These are phyloP conservation scores for Meleagris gallopavo DNA, from an alignment of 2,113 vertebrate genomes.

Conservation along the genomic window DNA sequence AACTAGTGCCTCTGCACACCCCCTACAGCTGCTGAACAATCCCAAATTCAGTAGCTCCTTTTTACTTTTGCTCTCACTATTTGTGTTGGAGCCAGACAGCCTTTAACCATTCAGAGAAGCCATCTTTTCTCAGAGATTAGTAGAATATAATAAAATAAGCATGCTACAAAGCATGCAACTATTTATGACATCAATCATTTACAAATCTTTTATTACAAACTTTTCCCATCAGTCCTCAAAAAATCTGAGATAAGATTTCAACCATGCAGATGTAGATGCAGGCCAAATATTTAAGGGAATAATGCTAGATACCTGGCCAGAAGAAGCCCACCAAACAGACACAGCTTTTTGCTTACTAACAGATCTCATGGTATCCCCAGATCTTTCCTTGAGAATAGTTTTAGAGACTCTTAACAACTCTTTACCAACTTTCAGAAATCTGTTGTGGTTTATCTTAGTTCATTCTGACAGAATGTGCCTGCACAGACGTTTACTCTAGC, in stretches of 20 bases:
- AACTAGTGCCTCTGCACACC: neutral
- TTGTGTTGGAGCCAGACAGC: neutral
- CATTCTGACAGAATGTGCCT: neutral
- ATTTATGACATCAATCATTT: neutral
- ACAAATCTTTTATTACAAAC: neutral
- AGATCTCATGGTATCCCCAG: neutral
- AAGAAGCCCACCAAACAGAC: neutral
- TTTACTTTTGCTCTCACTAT: neutral
- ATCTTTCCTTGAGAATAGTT: neutral
- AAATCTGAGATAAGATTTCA: neutral
- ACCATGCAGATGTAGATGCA: neutral
- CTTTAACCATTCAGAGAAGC: neutral
- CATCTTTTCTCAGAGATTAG: neutral
- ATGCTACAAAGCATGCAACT: neutral
- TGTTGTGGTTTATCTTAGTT: neutral
- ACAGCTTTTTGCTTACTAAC: neutral
- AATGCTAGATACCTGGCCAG: neutral
- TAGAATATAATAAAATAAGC: neutral
- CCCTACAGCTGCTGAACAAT: neutral
- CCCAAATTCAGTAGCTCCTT: neutral
- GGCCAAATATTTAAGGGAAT: neutral
- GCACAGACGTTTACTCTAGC: neutral
- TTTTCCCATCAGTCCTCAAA: neutral
- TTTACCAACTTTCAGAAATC: neutral
- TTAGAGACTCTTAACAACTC: neutral